Percentiles rank a stretch among this genome's conserved stretches.
These are phyloP conservation scores for Raja brachyura DNA, from an alignment of 2,113 vertebrate genomes.

Conservation along the genomic window DNA sequence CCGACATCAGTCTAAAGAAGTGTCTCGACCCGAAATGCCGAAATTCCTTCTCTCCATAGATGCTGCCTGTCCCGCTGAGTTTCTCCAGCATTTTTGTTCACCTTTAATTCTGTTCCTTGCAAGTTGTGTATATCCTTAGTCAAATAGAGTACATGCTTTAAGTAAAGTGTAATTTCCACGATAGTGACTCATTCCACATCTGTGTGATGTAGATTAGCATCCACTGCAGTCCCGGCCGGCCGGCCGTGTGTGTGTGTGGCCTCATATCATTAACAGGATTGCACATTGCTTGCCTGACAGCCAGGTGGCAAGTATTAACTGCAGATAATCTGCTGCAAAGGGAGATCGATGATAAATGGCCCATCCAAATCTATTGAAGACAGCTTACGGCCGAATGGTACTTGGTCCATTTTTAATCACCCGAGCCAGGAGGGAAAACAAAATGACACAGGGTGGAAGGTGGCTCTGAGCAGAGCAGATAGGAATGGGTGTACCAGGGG, in stretches of 20 bases:
- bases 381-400: background rate
- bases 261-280: background rate
- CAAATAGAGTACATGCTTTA: background rate
- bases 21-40: too few relatives aligned
- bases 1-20: too few relatives aligned
- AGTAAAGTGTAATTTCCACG: background rate
- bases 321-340: background rate
- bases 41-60: too few relatives aligned
- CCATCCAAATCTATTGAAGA: background rate
- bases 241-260: background rate
- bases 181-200: background rate
- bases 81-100: too few relatives aligned
- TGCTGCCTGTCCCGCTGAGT: too few relatives aligned
- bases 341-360: background rate
- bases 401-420: background rate
- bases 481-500: too few relatives aligned
- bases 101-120: background rate
- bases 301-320: background rate
- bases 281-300: background rate
- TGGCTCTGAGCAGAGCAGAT: too few relatives aligned
- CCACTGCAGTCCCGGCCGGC: background rate
- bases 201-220: background rate
- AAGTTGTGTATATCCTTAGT: background rate
- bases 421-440: too few relatives aligned
- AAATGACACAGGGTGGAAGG: too few relatives aligned